Percentiles rank a stretch among this genome's conserved stretches.
Conservation (phyloP, 2,888 invertebrate genomes). For the Mesorhabditis belari region DNA sequence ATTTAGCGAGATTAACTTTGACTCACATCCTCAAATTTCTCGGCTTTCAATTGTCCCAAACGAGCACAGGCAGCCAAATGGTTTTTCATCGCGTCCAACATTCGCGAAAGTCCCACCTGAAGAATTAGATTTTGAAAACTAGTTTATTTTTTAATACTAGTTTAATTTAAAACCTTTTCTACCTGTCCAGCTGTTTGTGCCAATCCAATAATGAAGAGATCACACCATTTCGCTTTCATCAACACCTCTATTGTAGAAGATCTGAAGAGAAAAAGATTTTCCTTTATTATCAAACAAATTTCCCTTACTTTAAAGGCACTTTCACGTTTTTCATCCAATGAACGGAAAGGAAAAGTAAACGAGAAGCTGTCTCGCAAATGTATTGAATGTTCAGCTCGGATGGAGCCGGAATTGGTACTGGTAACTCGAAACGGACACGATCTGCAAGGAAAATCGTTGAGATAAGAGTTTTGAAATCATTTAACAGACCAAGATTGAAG, state of each 20-base stretch:
- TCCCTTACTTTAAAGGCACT: constrained; percentile 63
- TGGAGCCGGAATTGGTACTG: constrained; percentile 71
- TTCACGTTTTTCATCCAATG: constrained; percentile 74
- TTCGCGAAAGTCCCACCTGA: constrained; percentile 59
- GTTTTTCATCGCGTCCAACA: constrained; percentile 74
- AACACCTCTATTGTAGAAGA: constrained; percentile 71
- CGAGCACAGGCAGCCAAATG: constrained; percentile 72
- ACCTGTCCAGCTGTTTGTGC: constrained; percentile 75
- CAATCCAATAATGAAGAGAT: constrained; percentile 80
- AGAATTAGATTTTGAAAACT: neutral
- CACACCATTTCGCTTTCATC: constrained; percentile 82
- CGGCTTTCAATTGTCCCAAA: constrained; percentile 57
- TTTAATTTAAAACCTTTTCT: neutral
- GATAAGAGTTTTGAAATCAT: too few relatives aligned
- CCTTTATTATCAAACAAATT: constrained; percentile 59
- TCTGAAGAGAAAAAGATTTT: constrained; percentile 58
- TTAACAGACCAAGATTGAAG: constrained; percentile 23
- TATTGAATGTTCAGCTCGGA: constrained; percentile 86
- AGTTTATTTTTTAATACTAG: neutral
- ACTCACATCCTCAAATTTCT: constrained; percentile 39
- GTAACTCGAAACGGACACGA: constrained; percentile 69
- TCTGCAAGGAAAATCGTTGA: constrained; percentile 1
- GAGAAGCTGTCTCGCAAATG: constrained; percentile 82
- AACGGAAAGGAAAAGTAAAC: constrained; percentile 79
- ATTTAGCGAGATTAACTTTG: too few relatives aligned